These are phyloP conservation scores for Chrysomallon squamiferum DNA, from an alignment of 1,140 invertebrate species.

Conservation along the genomic window DNA sequence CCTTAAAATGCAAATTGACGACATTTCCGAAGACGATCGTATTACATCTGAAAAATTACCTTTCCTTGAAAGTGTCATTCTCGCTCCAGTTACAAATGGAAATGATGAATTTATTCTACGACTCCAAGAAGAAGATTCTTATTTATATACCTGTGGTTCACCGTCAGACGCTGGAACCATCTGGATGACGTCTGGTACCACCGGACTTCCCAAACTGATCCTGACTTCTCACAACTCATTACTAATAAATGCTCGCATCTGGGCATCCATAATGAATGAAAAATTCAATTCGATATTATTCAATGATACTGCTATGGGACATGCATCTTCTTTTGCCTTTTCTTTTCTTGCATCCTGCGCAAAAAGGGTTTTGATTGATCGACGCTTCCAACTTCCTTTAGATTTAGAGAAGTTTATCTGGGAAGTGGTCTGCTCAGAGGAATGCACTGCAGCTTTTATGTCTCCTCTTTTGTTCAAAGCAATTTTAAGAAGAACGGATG, in stretches of 20 bases:
- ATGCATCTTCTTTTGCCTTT: not conserved
- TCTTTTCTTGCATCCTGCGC: not conserved
- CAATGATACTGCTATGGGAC: conserved; percentile 6
- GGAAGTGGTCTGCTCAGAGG: not conserved
- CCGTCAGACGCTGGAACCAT: not conserved
- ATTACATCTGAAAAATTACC: not conserved
- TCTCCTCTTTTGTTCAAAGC: not conserved
- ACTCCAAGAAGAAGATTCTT: not conserved
- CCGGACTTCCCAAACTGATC: conserved; percentile 7
- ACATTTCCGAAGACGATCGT: not conserved
- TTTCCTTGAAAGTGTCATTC: not conserved
- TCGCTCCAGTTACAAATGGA: not conserved
- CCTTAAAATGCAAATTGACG: not conserved
- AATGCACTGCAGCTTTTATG: not conserved
- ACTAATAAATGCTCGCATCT: not conserved
- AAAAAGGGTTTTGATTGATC: not conserved
- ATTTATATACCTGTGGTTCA: not conserved
- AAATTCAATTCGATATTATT: not conserved
- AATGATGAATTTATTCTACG: not conserved
- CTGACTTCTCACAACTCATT: not conserved
- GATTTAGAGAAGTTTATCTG: not conserved
- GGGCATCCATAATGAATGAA: not conserved
- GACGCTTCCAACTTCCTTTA: not conserved
- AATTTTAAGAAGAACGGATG: not conserved
- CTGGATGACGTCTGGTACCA: conserved; percentile 6